Conservation (phyloP, 2,888 invertebrate genomes). For the Orthonychiurus folsomi region DNA sequence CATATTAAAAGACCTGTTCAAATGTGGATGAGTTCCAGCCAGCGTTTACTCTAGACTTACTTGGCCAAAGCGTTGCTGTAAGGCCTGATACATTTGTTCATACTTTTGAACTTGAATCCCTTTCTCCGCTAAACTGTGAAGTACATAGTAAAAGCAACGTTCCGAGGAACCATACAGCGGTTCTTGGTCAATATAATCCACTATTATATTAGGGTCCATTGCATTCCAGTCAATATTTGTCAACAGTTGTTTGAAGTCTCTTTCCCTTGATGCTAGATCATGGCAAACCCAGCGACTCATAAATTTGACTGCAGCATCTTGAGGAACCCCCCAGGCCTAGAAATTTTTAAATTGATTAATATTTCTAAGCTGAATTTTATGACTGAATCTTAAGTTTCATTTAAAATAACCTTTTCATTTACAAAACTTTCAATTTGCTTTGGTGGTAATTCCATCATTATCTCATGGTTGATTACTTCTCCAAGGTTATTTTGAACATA, state of each 20-base stretch:
- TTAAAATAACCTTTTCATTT: slow-evolving; percentile 48
- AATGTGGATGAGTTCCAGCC: not conserved
- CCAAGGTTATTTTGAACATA: slow-evolving; percentile 51
- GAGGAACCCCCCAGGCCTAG: slow-evolving; percentile 39
- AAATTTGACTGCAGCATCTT: slow-evolving; percentile 47
- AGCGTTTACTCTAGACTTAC: slow-evolving; percentile 38
- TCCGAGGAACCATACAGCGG: slow-evolving; percentile 53
- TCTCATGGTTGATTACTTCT: slow-evolving; percentile 51
- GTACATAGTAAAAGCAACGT: slow-evolving; percentile 51
- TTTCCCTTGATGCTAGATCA: slow-evolving; percentile 48
- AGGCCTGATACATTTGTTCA: slow-evolving; percentile 47
- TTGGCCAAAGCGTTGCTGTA: slow-evolving; percentile 48
- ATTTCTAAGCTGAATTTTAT: too few relatives aligned
- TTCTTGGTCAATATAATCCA: slow-evolving; percentile 52
- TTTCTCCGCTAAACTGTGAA: slow-evolving; percentile 49
- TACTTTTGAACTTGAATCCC: slow-evolving; percentile 49
- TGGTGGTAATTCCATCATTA: slow-evolving; percentile 49
- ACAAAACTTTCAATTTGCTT: slow-evolving; percentile 50
- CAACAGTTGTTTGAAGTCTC: slow-evolving; percentile 51
- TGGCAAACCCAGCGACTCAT: slow-evolving; percentile 52
- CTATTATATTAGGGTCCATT: slow-evolving; percentile 48
- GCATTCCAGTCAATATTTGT: slow-evolving; percentile 48
- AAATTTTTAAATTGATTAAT: not conserved
- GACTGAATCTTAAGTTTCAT: not conserved
- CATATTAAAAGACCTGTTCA: not conserved